These are phyloP conservation scores for Gonocerus acuteangulatus DNA, from an alignment of 2,888 invertebrate species.

Conservation along the genomic window DNA sequence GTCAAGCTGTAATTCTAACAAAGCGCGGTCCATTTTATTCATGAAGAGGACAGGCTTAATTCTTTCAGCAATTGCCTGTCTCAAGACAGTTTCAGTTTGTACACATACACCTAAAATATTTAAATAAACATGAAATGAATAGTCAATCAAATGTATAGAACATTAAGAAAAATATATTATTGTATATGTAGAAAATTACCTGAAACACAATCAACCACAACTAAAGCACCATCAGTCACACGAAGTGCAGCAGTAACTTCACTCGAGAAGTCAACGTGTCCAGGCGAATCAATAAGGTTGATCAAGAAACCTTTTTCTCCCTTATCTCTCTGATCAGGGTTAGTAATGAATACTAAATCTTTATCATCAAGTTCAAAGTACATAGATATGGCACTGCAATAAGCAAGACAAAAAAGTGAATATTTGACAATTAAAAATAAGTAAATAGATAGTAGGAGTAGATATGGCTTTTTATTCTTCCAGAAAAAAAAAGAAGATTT, in stretches of 20 bases:
- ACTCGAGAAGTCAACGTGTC: conserved; percentile 99
- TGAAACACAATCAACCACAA: conserved; percentile 99
- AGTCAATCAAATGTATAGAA: conserved; percentile 64
- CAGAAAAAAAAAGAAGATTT: too few relatives aligned
- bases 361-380: conserved; percentile 94
- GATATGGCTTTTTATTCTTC: too few relatives aligned
- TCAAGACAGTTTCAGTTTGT: conserved; percentile 98
- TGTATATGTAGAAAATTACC: conserved; percentile 46
- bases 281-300: conserved; percentile 99
- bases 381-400: conserved; percentile 84
- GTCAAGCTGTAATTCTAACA: conserved; percentile 92
- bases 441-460: too few relatives aligned
- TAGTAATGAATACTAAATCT: conserved; percentile 89
- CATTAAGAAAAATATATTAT: background rate
- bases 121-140: conserved; percentile 98
- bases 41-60: conserved; percentile 99
- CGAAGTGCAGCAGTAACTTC: conserved; percentile 99
- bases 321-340: conserved; percentile 83
- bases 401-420: too few relatives aligned
- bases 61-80: conserved; percentile 99
- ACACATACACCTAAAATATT: conserved; percentile 99
- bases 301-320: conserved; percentile 94
- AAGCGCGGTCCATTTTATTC: conserved; percentile 99
- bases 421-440: conserved; percentile 44
- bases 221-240: conserved; percentile 99